Evolutionary conservation across 2,888 invertebrate species (phyloP).

Genomic region (Phlogophora meticulosa): DNA sequence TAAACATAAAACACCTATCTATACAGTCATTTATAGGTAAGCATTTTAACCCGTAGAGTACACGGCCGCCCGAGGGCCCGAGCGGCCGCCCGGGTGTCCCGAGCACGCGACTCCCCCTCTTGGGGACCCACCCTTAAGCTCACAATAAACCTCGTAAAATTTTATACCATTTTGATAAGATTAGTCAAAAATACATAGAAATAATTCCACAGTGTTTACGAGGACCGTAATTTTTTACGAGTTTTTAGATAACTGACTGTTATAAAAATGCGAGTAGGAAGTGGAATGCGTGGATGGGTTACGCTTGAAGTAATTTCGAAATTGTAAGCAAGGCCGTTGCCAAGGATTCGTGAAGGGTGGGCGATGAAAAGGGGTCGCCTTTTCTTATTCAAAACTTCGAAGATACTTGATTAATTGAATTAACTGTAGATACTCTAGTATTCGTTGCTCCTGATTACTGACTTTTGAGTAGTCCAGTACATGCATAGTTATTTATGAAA

Average conservation of each 20-base stretch:
- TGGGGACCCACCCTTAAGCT: conserved; percentile 24
- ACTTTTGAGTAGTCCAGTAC: no score
- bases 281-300: conserved; percentile 32
- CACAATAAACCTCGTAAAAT: conserved; percentile 39
- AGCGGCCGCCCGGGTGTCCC: conserved; percentile 6
- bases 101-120: conserved; percentile 33
- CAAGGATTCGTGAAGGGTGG: conserved; percentile 24
- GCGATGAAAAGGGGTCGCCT: no score
- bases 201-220: conserved; percentile 58
- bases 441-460: conserved; percentile 1
- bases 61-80: conserved; percentile 8
- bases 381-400: conserved; percentile 6
- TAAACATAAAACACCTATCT: not conserved
- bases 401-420: conserved; percentile 1
- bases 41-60: not conserved
- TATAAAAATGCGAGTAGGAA: conserved; percentile 24
- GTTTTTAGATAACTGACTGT: conserved; percentile 37
- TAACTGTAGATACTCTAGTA: not conserved
- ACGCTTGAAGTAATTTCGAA: conserved; percentile 24
- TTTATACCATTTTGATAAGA: conserved; percentile 58
- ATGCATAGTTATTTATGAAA: no score
- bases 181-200: conserved; percentile 55
- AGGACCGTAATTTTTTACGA: conserved; percentile 47
- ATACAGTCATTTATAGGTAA: conserved; percentile 6
- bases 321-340: conserved; percentile 29